phyloP scores from a whole-genome alignment of 1,140 invertebrate genomes.

The Tribolium madens region DNA sequence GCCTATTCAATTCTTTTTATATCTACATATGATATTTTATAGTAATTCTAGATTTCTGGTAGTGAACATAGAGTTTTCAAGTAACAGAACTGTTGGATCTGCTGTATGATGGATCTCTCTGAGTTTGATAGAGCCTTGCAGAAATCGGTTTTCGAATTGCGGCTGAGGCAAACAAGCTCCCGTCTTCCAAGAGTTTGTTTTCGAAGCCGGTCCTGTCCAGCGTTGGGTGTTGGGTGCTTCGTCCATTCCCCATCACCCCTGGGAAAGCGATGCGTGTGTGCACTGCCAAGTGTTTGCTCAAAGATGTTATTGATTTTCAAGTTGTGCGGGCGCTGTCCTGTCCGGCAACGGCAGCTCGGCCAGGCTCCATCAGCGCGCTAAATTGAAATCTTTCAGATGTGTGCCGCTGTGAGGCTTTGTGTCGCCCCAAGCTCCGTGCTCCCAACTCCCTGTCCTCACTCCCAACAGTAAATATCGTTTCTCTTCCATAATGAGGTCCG shows the following conservation, averaged over 20 bases:
- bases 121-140: too few species aligned
- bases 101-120: too few species aligned
- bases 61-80: too few species aligned
- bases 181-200: not conserved
- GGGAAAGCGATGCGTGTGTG: conserved; percentile 64
- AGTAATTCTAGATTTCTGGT: too few species aligned
- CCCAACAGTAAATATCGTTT: conserved; percentile 45
- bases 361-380: conserved; percentile 61
- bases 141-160: too few species aligned
- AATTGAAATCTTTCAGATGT: conserved; percentile 64
- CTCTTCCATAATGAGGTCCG: conserved; percentile 47
- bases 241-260: conserved; percentile 52
- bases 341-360: conserved; percentile 49
- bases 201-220: conserved; percentile 49
- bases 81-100: too few species aligned
- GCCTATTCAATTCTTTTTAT: too few species aligned
- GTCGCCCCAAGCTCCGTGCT: conserved; percentile 49
- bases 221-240: conserved; percentile 40
- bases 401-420: conserved; percentile 53
- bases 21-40: too few species aligned
- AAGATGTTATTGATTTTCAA: conserved; percentile 66
- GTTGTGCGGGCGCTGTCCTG: conserved; percentile 59
- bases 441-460: conserved; percentile 39
- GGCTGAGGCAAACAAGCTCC: too few species aligned
- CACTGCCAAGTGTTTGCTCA: conserved; percentile 65